Percentiles rank a stretch among this genome's conserved stretches.
phyloP scores from a whole-genome alignment of 2,888 invertebrate species.

The Didymodactylos carnosus region DNA sequence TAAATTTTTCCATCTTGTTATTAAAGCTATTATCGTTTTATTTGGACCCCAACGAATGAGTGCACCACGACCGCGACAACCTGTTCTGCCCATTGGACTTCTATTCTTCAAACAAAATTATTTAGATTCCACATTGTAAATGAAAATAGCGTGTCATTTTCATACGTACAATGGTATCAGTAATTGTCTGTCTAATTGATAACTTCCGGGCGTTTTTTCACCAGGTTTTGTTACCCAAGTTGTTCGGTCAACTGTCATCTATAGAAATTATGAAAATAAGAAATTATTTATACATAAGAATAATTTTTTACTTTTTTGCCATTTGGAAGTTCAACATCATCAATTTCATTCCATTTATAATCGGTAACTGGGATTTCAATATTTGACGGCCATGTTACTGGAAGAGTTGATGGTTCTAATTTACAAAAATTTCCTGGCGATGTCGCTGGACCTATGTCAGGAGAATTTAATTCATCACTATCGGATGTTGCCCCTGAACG shows the following conservation, averaged over 20 bases:
- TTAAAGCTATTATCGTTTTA: slow-evolving; percentile 28
- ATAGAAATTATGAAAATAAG: too few species aligned
- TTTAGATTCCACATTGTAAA: not conserved
- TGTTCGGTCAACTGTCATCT: slow-evolving; percentile 20
- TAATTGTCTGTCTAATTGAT: not conserved
- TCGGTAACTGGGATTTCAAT: not conserved
- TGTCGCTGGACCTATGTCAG: not conserved
- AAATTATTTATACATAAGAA: too few species aligned
- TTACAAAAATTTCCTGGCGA: not conserved
- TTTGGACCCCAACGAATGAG: slow-evolving; percentile 35
- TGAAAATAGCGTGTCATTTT: not conserved
- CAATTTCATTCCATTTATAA: not conserved
- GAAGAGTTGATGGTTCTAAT: not conserved
- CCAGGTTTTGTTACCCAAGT: slow-evolving; percentile 22
- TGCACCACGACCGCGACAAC: slow-evolving; percentile 28
- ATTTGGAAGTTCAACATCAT: not conserved
- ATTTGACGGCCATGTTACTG: not conserved
- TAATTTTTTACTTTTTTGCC: not conserved
- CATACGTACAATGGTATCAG: not conserved
- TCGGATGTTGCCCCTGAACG: too few species aligned
- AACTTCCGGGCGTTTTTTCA: not conserved
- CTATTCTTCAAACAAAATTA: slow-evolving; percentile 18
- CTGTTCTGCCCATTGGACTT: slow-evolving; percentile 33
- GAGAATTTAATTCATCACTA: too few species aligned
- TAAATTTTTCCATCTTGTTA: slow-evolving; percentile 24